Conservation (phyloP, 1,140 invertebrate species). For the Drosophila ambigua region DNA sequence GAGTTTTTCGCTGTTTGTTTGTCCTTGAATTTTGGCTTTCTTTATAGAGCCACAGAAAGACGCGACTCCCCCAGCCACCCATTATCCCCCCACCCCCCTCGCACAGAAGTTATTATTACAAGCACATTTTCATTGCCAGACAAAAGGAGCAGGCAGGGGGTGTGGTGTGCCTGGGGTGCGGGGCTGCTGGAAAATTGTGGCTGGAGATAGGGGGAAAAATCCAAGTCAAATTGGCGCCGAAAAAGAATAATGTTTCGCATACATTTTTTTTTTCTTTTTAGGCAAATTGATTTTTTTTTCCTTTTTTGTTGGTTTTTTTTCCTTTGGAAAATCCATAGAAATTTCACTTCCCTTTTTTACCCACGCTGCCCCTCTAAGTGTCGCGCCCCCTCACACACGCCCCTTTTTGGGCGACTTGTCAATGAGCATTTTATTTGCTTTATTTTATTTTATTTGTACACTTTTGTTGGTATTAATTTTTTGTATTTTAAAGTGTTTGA, state of each 20-base stretch:
- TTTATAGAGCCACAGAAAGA: slow-evolving; percentile 32
- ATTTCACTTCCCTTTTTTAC: not conserved
- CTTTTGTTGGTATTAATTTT: slow-evolving; percentile 34
- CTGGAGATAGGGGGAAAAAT: slow-evolving; percentile 3
- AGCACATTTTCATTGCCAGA: slow-evolving; percentile 76
- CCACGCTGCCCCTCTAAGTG: no score
- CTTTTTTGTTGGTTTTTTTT: not conserved
- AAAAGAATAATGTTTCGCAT: slow-evolving; percentile 62
- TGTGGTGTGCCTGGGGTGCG: not conserved
- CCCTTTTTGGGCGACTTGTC: slow-evolving; percentile 47
- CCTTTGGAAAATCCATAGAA: no score
- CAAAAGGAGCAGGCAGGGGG: slow-evolving; percentile 5
- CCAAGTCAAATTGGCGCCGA: slow-evolving; percentile 52
- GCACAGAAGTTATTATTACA: slow-evolving; percentile 68
- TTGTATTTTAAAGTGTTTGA: slow-evolving; percentile 21
- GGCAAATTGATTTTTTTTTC: slow-evolving; percentile 60
- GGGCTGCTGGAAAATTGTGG: no score
- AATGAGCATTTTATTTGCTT: slow-evolving; percentile 78
- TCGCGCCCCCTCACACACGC: no score
- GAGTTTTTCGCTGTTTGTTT: slow-evolving; percentile 55
- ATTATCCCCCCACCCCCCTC: not conserved
- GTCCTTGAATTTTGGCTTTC: slow-evolving; percentile 73
- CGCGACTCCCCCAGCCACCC: slow-evolving; percentile 10
- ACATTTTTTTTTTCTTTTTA: slow-evolving; percentile 25
- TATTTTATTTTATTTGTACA: slow-evolving; percentile 41